Conservation (phyloP, 2,888 invertebrate genomes). For the Cataglyphis rosenhaueri region DNA sequence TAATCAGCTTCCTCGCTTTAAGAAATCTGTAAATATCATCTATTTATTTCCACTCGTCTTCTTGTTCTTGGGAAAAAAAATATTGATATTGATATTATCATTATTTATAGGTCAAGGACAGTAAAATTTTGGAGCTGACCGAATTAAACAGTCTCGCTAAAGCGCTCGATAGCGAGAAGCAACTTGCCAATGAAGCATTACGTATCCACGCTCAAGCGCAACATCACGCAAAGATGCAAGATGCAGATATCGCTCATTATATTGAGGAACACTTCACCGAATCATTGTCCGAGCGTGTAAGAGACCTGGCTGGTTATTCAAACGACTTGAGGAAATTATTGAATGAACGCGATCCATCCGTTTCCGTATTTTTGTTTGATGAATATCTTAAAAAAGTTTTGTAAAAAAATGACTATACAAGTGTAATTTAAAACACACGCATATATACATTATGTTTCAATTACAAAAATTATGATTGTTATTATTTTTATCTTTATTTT, state of each 20-base stretch:
- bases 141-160: conserved; percentile 91
- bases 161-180: conserved; percentile 92
- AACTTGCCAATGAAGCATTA: conserved; percentile 89
- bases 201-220: conserved; percentile 90
- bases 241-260: conserved; percentile 88
- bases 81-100: background rate
- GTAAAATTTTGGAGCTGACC: conserved; percentile 86
- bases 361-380: conserved; percentile 92
- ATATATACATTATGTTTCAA: conserved; percentile 2
- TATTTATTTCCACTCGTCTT: background rate
- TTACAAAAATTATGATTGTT: conserved; percentile 4
- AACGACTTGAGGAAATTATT: conserved; percentile 90
- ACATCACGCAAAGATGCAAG: conserved; percentile 87
- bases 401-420: conserved; percentile 58
- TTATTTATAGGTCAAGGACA: conserved; percentile 73
- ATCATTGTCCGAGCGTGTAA: conserved; percentile 89
- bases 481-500: conserved; percentile 20
- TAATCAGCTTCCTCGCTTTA: conserved; percentile 80
- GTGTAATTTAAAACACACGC: conserved; percentile 33
- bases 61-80: conserved; percentile 5
- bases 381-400: conserved; percentile 86
- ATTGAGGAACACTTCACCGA: conserved; percentile 92
- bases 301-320: conserved; percentile 91
- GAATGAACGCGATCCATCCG: conserved; percentile 87
- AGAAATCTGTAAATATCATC: conserved; percentile 73